Conservation (phyloP, 2,888 invertebrate genomes). For the Sesamia inferens region DNA sequence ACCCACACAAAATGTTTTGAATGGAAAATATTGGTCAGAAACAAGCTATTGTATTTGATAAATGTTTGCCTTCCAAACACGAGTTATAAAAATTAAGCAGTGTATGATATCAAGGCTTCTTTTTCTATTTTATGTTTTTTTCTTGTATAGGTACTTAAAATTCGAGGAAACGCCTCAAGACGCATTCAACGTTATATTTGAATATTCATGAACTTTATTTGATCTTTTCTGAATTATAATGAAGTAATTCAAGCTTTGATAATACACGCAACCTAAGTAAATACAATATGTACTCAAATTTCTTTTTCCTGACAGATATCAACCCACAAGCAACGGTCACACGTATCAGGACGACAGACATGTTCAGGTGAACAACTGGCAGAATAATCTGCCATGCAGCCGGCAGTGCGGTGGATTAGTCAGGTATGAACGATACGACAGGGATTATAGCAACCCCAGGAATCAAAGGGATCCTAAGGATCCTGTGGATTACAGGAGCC, state of each 20-base stretch:
- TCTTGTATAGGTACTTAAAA: not conserved
- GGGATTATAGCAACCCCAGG: conserved; percentile 4
- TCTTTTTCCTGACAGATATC: conserved; percentile 63
- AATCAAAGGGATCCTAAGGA: not conserved
- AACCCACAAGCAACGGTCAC: conserved; percentile 67
- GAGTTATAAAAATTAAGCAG: not conserved
- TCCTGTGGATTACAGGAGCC: not conserved
- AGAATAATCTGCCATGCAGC: conserved; percentile 79
- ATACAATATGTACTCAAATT: not conserved
- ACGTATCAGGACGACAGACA: conserved; percentile 71
- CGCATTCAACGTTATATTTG: not conserved
- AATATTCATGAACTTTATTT: not conserved
- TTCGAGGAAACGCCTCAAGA: not conserved
- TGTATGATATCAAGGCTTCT: not conserved
- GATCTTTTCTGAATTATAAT: conserved; percentile 1
- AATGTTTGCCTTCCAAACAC: not conserved
- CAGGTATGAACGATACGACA: conserved; percentile 77
- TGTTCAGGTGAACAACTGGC: conserved; percentile 76
- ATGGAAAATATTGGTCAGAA: not conserved
- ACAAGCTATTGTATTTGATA: not conserved
- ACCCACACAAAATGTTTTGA: not conserved
- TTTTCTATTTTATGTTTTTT: not conserved
- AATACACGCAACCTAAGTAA: not conserved
- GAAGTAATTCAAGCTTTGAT: not conserved
- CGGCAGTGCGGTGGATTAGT: conserved; percentile 85